Percentiles rank a stretch among this genome's conserved stretches.
Evolutionary conservation across 2,888 invertebrate species (phyloP).

Genomic region (Pycnomerus fuliginosus): DNA sequence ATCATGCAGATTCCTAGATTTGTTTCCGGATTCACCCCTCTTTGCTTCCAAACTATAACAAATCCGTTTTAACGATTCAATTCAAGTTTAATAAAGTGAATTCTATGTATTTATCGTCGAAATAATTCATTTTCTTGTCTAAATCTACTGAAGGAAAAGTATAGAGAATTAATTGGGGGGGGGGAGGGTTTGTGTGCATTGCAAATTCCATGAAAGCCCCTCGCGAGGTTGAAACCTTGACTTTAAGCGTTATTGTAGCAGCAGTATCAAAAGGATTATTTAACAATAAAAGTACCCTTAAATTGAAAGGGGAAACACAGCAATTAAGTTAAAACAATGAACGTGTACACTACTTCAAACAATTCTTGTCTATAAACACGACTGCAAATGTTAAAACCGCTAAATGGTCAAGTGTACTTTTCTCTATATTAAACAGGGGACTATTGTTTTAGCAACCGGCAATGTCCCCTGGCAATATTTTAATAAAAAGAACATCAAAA

Average conservation of each 20-base stretch:
- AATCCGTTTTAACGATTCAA: too few relatives aligned
- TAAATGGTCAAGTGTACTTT: slow-evolving; percentile 44
- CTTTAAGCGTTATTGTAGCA: slow-evolving; percentile 30
- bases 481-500: slow-evolving; percentile 23
- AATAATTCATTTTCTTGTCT: too few relatives aligned
- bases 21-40: too few relatives aligned
- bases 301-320: slow-evolving; percentile 28
- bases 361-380: slow-evolving; percentile 42
- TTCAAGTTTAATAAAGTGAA: too few relatives aligned
- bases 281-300: slow-evolving; percentile 32
- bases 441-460: slow-evolving; percentile 37
- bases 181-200: too few relatives aligned
- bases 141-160: too few relatives aligned
- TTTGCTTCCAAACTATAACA: too few relatives aligned
- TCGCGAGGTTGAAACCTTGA: slow-evolving; percentile 15
- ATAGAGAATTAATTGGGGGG: too few relatives aligned
- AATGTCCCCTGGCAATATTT: slow-evolving; percentile 16
- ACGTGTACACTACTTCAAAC: slow-evolving; percentile 40
- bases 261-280: slow-evolving; percentile 27
- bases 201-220: neutral
- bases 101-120: too few relatives aligned
- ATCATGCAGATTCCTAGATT: slow-evolving; percentile 34
- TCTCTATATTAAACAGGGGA: slow-evolving; percentile 32
- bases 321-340: slow-evolving; percentile 41
- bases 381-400: slow-evolving; percentile 43